Evolutionary conservation across 2,113 vertebrate species (phyloP), one percentile per base, ranked within the genome.

Genomic region (Pseudopipra pipra): DNA sequence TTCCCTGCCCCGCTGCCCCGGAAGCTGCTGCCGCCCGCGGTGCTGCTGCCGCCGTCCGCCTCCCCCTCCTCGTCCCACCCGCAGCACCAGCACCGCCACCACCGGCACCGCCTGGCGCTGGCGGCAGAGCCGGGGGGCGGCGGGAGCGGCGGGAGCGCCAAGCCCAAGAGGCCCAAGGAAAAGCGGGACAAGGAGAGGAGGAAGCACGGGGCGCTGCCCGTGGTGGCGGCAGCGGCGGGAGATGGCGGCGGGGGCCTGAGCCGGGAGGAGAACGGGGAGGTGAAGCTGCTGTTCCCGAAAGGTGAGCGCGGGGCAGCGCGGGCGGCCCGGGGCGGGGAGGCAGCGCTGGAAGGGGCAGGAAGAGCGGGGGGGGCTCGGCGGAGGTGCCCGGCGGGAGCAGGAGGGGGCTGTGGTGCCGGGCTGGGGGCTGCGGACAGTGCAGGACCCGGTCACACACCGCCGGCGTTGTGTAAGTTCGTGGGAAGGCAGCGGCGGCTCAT

Each of bases 191-290:
- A 97, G 96, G 98, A 98, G 85, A 97, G 96, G 91, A 91, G 97
- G 95, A 97, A 98, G 95, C 98, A 98, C 84, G 97, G 97, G 87
- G 95, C 97, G 91, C 63, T 93, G 55, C 92, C 97, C 68, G 96
- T 55, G 95, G 96, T 65, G 90, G 95, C 76, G 25, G 68, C 49
- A 51, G 49, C 74, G 12, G 87, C 52, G n/a, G 89, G 88, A 62
- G 97, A 94, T 70, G 94, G 94, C 72, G 97, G 97, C 96, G 97
- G 98, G 22, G 90, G 35, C 59, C 63, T 83, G 81, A 98, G 93
- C 87, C 98, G 97, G 87, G 98, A 98, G 94, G 99, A 99, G 96
- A 99, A 99, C 93, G 99, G 99, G 35, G 98, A 99, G 88, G 98
- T 98, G 96, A 99, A 98, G 97, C 96, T 97, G 96, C 98, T 97